phyloP scores from a whole-genome alignment of 2,888 invertebrate species.

The Nomada flava region DNA sequence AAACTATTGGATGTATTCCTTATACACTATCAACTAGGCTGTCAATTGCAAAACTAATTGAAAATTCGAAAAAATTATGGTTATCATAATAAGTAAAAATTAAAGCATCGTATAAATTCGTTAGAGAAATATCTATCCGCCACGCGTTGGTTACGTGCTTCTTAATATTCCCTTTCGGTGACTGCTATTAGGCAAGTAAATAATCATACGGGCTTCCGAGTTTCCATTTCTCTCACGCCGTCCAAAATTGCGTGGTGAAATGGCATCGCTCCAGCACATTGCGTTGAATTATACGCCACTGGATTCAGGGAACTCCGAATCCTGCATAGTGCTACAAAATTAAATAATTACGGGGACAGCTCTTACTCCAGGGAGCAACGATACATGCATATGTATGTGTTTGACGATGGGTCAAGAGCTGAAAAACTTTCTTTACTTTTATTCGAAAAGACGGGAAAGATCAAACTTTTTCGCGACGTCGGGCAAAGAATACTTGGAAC shows the following conservation, averaged over 20 bases:
- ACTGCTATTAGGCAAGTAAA: slow-evolving; percentile 49
- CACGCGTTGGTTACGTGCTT: slow-evolving; percentile 19
- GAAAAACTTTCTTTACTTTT: slow-evolving; percentile 49
- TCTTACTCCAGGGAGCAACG: slow-evolving; percentile 13
- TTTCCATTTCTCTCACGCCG: slow-evolving; percentile 24
- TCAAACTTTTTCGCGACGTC: slow-evolving; percentile 32
- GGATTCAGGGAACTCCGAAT: slow-evolving; percentile 30
- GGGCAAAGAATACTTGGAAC: slow-evolving; percentile 25
- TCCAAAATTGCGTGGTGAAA: slow-evolving; percentile 49
- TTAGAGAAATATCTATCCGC: slow-evolving; percentile 10
- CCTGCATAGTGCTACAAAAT: slow-evolving; percentile 36
- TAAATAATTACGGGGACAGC: slow-evolving; percentile 52
- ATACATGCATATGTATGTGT: not conserved
- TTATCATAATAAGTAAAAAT: not conserved
- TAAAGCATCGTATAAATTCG: not conserved
- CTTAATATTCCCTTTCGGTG: slow-evolving; percentile 36
- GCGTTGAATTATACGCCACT: slow-evolving; percentile 52
- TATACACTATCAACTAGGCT: not conserved
- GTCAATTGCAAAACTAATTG: not conserved
- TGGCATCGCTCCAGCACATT: slow-evolving; percentile 62
- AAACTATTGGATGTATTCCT: too few species aligned
- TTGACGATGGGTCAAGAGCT: slow-evolving; percentile 55
- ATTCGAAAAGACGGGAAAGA: slow-evolving; percentile 1
- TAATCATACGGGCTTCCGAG: slow-evolving; percentile 48
- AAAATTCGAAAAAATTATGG: not conserved